These are phyloP conservation scores for Sphaeramia orbicularis DNA, from an alignment of 2,797 vertebrate genomes.

Conservation along the genomic window DNA sequence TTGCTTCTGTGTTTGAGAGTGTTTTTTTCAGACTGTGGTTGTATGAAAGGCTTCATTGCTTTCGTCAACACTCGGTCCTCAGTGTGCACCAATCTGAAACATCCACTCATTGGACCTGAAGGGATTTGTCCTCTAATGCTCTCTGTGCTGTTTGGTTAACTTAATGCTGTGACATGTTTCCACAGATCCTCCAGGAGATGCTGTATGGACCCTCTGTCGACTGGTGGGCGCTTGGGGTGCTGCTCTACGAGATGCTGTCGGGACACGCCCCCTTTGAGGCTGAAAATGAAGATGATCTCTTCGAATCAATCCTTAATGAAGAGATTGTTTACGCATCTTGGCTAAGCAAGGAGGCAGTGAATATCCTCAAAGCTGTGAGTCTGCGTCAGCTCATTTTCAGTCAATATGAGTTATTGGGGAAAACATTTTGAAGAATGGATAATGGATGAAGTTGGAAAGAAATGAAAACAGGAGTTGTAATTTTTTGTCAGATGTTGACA, in stretches of 20 bases:
- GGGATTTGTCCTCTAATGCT: neutral
- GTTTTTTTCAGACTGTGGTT: conserved; percentile 34
- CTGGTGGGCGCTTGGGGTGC: conserved; percentile 98
- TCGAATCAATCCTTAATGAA: conserved; percentile 95
- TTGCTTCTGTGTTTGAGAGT: conserved; percentile 23
- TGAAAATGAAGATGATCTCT: conserved; percentile 97
- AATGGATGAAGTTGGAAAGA: conserved; percentile 20
- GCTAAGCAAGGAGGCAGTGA: conserved; percentile 91
- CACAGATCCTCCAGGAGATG: conserved; percentile 97
- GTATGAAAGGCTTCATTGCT: conserved; percentile 65
- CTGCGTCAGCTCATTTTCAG: conserved; percentile 10
- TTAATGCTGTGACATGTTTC: conserved; percentile 27
- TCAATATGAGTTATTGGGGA: neutral
- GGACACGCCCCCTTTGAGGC: conserved; percentile 97
- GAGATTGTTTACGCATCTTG: conserved; percentile 94
- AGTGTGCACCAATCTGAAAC: conserved; percentile 31
- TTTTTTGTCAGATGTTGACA: conserved; percentile 7
- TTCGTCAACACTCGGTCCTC: conserved; percentile 39
- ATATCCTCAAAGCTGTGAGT: conserved; percentile 96
- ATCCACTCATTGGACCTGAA: conserved; percentile 1
- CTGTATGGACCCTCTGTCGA: conserved; percentile 95
- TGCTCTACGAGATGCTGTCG: conserved; percentile 97
- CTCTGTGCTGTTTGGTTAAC: conserved; percentile 28
- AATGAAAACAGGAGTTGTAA: conserved; percentile 11
- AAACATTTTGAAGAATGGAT: neutral